Percentiles rank a stretch among this genome's conserved stretches.
Evolutionary conservation across 2,888 invertebrate genomes (phyloP).

Genomic region (Megalurothrips usitatus): DNA sequence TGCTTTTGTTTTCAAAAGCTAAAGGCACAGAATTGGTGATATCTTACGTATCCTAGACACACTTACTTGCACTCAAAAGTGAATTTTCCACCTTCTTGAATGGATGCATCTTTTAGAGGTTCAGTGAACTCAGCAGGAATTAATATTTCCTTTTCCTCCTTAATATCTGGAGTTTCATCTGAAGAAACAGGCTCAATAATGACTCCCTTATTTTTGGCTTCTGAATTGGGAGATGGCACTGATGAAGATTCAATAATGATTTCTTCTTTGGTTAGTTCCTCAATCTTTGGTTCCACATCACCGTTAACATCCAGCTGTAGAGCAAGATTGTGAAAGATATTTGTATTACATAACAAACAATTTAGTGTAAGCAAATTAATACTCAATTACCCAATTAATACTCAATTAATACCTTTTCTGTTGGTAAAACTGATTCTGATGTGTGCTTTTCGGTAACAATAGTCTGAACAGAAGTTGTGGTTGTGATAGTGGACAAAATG

Average conservation of each 20-base stretch:
- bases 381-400: background rate
- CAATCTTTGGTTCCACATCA: background rate
- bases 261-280: background rate
- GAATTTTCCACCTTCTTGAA: constrained; percentile 61
- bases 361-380: too few relatives aligned
- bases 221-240: background rate
- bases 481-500: background rate
- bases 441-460: background rate
- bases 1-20: constrained; percentile 1
- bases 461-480: background rate
- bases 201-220: constrained; percentile 30
- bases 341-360: background rate
- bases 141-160: constrained; percentile 36
- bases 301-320: background rate
- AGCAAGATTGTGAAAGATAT: background rate
- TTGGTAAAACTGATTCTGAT: background rate
- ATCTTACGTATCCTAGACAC: constrained; percentile 25
- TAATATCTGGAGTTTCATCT: constrained; percentile 30
- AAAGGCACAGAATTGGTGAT: constrained; percentile 8
- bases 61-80: constrained; percentile 47
- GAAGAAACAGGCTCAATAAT: constrained; percentile 24
- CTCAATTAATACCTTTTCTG: background rate
- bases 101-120: constrained; percentile 58
- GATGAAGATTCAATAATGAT: background rate
- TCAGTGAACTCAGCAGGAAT: constrained; percentile 55